Evolutionary conservation across 2,797 vertebrate species (phyloP).

Genomic region (Chiloscyllium punctatum): DNA sequence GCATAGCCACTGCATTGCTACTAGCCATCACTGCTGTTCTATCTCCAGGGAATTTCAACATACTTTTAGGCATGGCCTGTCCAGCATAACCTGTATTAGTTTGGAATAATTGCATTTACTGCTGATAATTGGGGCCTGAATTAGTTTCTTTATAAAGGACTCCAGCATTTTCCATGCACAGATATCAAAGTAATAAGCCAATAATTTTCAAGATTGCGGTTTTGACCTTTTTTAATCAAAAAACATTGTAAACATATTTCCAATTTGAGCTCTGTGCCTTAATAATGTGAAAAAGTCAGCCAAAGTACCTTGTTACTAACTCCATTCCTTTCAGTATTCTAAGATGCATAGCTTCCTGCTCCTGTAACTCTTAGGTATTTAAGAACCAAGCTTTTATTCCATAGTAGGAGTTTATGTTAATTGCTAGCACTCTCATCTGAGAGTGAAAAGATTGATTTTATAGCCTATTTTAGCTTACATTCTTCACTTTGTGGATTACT

Average conservation of each 20-base stretch:
- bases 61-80: background rate
- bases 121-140: background rate
- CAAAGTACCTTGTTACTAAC: background rate
- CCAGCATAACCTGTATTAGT: background rate
- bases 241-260: background rate
- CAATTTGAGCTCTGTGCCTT: background rate
- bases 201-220: background rate
- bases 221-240: conserved; percentile 24
- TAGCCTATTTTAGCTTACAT: background rate
- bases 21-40: background rate
- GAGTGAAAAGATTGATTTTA: background rate
- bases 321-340: background rate
- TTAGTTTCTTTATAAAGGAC: background rate
- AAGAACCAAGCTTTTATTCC: background rate
- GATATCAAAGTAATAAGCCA: background rate
- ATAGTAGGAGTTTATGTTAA: background rate
- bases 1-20: background rate
- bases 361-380: background rate
- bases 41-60: background rate
- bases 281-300: background rate
- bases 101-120: conserved; percentile 18
- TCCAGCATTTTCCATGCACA: background rate
- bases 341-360: background rate
- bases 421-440: background rate
- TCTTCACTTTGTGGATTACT: background rate